Conservation (phyloP, 2,113 vertebrate genomes). For the Chaetorhynchus papuensis region DNA sequence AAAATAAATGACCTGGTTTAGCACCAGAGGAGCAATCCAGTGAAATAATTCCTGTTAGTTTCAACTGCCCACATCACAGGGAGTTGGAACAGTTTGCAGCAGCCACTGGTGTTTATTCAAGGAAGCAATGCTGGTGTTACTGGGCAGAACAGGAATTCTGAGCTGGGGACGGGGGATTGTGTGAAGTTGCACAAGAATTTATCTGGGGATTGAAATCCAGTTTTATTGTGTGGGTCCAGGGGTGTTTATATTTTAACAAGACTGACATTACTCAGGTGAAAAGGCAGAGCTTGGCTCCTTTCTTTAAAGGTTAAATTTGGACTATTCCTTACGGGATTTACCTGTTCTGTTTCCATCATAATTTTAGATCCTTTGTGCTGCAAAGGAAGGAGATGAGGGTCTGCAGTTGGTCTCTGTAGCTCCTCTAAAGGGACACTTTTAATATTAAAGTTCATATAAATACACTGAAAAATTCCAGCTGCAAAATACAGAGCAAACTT, state of each 20-base stretch:
- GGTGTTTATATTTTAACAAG: not conserved
- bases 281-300: not conserved
- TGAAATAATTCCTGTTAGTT: not conserved
- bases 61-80: not conserved
- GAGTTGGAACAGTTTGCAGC: not conserved
- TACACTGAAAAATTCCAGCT: not conserved
- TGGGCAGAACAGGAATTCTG: not conserved
- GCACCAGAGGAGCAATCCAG: not conserved
- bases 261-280: not conserved
- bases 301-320: not conserved
- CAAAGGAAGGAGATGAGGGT: not conserved
- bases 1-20: not conserved
- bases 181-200: not conserved
- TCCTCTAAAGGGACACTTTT: not conserved
- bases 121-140: not conserved
- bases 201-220: not conserved
- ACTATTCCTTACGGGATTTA: not conserved
- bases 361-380: not conserved
- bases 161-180: not conserved
- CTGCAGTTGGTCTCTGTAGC: not conserved
- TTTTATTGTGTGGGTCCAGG: not conserved
- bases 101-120: not conserved
- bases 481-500: not conserved
- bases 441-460: not conserved
- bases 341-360: not conserved